Conservation (phyloP, 2,113 vertebrate genomes). For the Arenaria interpres region DNA sequence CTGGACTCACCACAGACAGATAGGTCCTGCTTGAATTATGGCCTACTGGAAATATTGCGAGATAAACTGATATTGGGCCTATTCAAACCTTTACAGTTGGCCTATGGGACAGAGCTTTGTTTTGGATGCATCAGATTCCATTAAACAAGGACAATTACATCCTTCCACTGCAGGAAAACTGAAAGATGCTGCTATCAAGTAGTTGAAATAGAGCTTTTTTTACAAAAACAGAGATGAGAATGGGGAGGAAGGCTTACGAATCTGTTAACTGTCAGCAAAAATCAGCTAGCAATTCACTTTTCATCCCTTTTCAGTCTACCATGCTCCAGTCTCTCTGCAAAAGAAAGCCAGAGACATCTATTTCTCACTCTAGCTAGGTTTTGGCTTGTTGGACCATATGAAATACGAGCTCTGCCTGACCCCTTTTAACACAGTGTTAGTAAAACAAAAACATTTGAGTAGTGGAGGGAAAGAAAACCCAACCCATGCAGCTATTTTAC, state of each 20-base stretch:
- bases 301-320: not conserved
- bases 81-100: not conserved
- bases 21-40: not conserved
- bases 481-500: constrained; percentile 63
- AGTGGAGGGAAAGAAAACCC: constrained; percentile 52
- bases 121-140: not conserved
- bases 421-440: constrained; percentile 66
- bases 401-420: constrained; percentile 65
- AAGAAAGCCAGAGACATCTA: constrained; percentile 4
- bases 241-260: not conserved
- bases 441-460: constrained; percentile 70
- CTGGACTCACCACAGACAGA: not conserved
- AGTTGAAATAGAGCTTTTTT: not conserved
- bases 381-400: constrained; percentile 48
- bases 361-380: constrained; percentile 30
- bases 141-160: not conserved
- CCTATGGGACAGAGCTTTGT: not conserved
- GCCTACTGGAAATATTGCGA: not conserved
- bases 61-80: not conserved
- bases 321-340: not conserved
- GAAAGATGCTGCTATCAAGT: not conserved
- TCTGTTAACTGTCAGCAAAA: not conserved
- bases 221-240: not conserved
- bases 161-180: not conserved
- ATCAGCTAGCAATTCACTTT: not conserved